Evolutionary conservation across 2,113 vertebrate species (phyloP).

Genomic region (Dolichallabes microphthalmus): DNA sequence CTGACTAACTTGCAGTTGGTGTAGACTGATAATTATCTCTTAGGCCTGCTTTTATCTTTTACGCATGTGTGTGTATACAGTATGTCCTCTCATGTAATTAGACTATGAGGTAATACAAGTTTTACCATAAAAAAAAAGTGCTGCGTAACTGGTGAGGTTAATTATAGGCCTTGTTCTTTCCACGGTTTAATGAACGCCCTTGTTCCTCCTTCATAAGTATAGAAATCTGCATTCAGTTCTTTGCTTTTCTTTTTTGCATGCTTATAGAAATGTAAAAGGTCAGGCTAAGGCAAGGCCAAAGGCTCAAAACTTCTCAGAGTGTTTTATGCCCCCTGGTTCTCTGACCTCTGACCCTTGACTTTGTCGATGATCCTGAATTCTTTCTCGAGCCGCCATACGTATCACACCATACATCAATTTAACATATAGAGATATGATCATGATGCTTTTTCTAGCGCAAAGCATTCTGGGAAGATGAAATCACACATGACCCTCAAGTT

Average conservation of each 20-base stretch:
- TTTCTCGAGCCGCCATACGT: slow-evolving; percentile 48
- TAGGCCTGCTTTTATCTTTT: slow-evolving; percentile 57
- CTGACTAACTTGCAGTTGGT: slow-evolving; percentile 62
- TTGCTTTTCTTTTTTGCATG: neutral
- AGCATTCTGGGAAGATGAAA: neutral
- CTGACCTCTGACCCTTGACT: slow-evolving; percentile 58
- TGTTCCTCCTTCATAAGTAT: neutral
- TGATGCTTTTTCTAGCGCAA: neutral
- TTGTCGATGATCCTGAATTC: slow-evolving; percentile 38
- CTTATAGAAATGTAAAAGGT: neutral
- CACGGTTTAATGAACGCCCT: neutral
- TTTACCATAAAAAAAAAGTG: too few species aligned
- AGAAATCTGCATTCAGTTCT: neutral
- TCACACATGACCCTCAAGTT: neutral
- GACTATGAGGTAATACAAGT: neutral
- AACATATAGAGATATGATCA: slow-evolving; percentile 61
- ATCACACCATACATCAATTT: slow-evolving; percentile 57
- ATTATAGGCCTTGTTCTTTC: neutral
- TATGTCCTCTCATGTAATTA: neutral
- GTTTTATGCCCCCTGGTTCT: neutral
- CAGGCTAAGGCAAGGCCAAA: neutral
- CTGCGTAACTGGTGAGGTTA: neutral
- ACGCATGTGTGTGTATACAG: neutral
- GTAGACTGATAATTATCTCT: slow-evolving; percentile 68
- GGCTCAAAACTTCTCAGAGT: slow-evolving; percentile 6